phyloP scores from a whole-genome alignment of 2,797 vertebrate species.

The Harpagifer antarcticus region DNA sequence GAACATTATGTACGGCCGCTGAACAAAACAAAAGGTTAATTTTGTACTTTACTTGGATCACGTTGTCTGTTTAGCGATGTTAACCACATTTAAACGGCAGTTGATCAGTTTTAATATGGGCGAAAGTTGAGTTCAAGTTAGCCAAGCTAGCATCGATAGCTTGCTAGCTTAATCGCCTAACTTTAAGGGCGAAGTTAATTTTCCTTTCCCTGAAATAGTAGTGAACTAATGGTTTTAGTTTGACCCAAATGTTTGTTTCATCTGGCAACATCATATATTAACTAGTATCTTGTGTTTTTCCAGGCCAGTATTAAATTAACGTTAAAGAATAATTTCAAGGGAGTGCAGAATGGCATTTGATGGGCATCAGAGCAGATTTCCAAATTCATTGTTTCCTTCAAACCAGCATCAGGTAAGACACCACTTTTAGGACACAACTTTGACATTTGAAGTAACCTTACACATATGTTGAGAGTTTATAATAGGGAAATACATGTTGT shows the following conservation, averaged over 20 bases:
- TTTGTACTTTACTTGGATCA: rapidly evolving
- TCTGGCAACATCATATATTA: not conserved
- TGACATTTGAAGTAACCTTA: not conserved
- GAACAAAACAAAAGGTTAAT: not conserved
- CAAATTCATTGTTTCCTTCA: constrained; percentile 66
- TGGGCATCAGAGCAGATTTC: constrained; percentile 48
- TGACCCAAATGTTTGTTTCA: rapidly evolving
- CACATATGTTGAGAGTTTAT: not conserved
- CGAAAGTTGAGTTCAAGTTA: not conserved
- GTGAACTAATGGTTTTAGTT: not conserved
- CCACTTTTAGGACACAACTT: not conserved
- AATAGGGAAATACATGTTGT: not conserved
- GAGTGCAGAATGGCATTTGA: constrained; percentile 73
- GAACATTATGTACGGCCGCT: not conserved
- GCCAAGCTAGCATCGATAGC: not conserved
- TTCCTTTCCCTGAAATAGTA: not conserved
- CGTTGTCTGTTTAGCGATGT: not conserved
- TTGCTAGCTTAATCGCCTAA: constrained; percentile 32
- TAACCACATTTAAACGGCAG: not conserved
- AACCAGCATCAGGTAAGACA: constrained; percentile 61
- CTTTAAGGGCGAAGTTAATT: constrained; percentile 6
- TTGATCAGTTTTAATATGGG: not conserved
- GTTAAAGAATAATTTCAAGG: constrained; percentile 53
- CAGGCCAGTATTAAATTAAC: constrained; percentile 34
- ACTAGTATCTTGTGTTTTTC: not conserved